Evolutionary conservation across 2,888 invertebrate genomes (phyloP).

Genomic region (Thymelicus sylvestris): DNA sequence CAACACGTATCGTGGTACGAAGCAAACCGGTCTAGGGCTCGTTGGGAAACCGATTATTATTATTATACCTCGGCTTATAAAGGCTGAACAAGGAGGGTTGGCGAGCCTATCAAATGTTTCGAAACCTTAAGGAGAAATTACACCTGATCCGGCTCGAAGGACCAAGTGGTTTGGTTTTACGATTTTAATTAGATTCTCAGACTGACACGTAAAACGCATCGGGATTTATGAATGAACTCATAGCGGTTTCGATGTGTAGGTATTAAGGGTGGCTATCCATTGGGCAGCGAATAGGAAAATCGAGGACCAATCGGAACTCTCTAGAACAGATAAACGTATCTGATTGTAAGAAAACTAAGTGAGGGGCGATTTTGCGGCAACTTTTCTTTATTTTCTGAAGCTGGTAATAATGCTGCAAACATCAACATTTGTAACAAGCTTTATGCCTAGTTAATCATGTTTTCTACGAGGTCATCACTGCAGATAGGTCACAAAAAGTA

Average conservation of each 20-base stretch:
- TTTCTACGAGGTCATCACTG: slow-evolving; percentile 34
- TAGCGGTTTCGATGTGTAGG: background rate
- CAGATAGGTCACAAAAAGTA: slow-evolving; percentile 34
- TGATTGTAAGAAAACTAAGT: slow-evolving; percentile 4
- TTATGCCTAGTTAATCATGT: slow-evolving; percentile 1
- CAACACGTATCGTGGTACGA: slow-evolving; percentile 40
- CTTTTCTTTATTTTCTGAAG: background rate
- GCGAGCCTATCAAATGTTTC: slow-evolving; percentile 39
- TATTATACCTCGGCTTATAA: slow-evolving; percentile 53
- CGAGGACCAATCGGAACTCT: slow-evolving; percentile 22
- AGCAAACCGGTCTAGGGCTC: slow-evolving; percentile 67
- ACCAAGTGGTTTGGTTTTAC: slow-evolving; percentile 32
- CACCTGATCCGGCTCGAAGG: slow-evolving; percentile 28
- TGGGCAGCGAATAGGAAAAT: slow-evolving; percentile 35
- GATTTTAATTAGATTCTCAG: slow-evolving; percentile 30
- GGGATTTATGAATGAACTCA: background rate
- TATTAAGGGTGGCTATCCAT: slow-evolving; percentile 10
- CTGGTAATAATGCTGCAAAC: background rate
- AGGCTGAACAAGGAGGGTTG: slow-evolving; percentile 56
- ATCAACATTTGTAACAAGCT: background rate
- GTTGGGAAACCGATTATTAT: slow-evolving; percentile 74
- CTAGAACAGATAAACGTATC: slow-evolving; percentile 7
- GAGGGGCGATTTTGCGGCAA: background rate
- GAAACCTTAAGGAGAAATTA: slow-evolving; percentile 38
- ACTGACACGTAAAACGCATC: slow-evolving; percentile 11